Evolutionary conservation across 2,888 invertebrate species (phyloP).

Genomic region (Aphodius sticticus): DNA sequence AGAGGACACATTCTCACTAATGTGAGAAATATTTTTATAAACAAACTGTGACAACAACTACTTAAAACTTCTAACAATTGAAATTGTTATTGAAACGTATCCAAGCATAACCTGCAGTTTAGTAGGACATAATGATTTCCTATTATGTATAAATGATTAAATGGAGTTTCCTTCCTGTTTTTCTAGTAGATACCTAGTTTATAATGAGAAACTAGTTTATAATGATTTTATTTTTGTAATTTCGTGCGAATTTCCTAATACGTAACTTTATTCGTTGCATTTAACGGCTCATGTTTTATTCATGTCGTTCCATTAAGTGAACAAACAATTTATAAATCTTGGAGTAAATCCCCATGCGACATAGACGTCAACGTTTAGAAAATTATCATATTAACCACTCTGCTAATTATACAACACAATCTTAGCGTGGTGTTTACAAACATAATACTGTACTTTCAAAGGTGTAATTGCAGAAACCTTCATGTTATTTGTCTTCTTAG

Average conservation of each 20-base stretch:
- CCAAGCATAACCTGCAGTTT: neutral
- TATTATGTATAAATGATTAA: too few species aligned
- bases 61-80: neutral
- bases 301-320: neutral
- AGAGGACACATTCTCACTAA: neutral
- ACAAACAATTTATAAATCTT: neutral
- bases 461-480: neutral
- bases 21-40: neutral
- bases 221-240: too few species aligned
- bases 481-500: neutral
- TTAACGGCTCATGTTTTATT: neutral
- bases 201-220: too few species aligned
- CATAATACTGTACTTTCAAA: neutral
- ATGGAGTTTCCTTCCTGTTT: too few species aligned
- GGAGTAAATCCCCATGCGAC: neutral
- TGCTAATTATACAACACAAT: neutral
- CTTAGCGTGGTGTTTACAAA: neutral
- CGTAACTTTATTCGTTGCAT: too few species aligned
- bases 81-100: neutral
- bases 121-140: too few species aligned
- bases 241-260: too few species aligned
- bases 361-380: neutral
- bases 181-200: too few species aligned
- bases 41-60: neutral
- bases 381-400: neutral